These are phyloP conservation scores for Channallabes apus DNA, from an alignment of 2,797 vertebrate species.

Conservation along the genomic window DNA sequence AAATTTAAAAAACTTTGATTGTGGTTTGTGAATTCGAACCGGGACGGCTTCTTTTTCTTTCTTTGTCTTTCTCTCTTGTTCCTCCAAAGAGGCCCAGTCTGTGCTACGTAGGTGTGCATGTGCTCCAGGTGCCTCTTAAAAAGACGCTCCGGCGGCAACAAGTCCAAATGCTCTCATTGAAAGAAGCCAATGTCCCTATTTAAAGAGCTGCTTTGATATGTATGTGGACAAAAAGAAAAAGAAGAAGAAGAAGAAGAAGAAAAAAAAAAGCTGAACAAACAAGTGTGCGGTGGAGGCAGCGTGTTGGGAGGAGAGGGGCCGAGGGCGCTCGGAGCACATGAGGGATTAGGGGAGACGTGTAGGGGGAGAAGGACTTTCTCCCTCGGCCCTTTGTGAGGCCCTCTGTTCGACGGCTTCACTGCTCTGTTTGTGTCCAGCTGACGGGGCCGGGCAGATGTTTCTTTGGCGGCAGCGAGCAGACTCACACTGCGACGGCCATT, in stretches of 20 bases:
- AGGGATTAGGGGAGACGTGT: slow-evolving; percentile 60
- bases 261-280: slow-evolving; percentile 65
- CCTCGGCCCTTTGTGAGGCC: slow-evolving; percentile 61
- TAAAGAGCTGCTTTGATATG: slow-evolving; percentile 72
- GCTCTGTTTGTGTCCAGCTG: slow-evolving; percentile 60
- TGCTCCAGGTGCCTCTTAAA: slow-evolving; percentile 75
- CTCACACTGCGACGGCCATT: slow-evolving; percentile 49
- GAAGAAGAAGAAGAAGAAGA: slow-evolving; percentile 52
- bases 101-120: slow-evolving; percentile 45
- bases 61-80: neutral
- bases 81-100: slow-evolving; percentile 10
- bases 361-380: slow-evolving; percentile 58
- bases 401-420: slow-evolving; percentile 57
- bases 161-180: slow-evolving; percentile 65
- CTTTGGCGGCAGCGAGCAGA: slow-evolving; percentile 53
- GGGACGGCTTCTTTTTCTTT: neutral
- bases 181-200: slow-evolving; percentile 66
- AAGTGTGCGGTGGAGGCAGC: slow-evolving; percentile 56
- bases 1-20: slow-evolving; percentile 42
- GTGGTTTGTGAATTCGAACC: slow-evolving; percentile 30
- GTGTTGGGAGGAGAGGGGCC: slow-evolving; percentile 53
- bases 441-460: slow-evolving; percentile 69
- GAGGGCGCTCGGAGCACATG: slow-evolving; percentile 36
- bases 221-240: slow-evolving; percentile 54
- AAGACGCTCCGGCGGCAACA: slow-evolving; percentile 63